A percentile compares a stretch with the other conserved stretches of the same genome.
These are phyloP conservation scores for Diprion similis DNA, from an alignment of 1,140 invertebrate species.

Conservation along the genomic window DNA sequence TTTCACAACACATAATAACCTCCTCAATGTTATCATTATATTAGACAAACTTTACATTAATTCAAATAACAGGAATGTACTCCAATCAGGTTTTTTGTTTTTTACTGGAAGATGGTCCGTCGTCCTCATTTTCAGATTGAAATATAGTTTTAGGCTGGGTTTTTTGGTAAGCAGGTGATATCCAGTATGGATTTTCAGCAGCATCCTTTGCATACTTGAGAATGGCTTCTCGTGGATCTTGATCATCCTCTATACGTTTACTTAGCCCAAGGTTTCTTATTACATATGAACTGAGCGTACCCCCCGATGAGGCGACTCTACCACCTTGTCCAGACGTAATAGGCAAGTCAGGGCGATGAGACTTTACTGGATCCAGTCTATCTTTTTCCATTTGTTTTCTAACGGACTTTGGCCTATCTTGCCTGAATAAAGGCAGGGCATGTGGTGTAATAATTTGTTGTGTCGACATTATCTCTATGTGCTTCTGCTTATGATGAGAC, in stretches of 20 bases:
- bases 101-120: constrained; percentile 55
- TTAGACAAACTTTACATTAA: no score
- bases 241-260: constrained; percentile 93
- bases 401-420: constrained; percentile 89
- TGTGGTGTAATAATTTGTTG: constrained; percentile 98
- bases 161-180: constrained; percentile 87
- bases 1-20: no score
- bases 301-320: constrained; percentile 93
- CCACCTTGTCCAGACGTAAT: constrained; percentile 88
- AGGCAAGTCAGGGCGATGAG: constrained; percentile 91
- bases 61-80: no score
- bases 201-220: constrained; percentile 97
- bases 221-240: constrained; percentile 96
- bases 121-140: constrained; percentile 67
- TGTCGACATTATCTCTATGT: constrained; percentile 85
- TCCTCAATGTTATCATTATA: no score
- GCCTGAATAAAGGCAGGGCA: constrained; percentile 93
- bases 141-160: constrained; percentile 86
- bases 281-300: constrained; percentile 96
- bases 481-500: constrained; percentile 77
- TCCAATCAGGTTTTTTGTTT: constrained; percentile 58
- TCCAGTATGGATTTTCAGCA: constrained; percentile 97
- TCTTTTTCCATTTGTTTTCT: constrained; percentile 93
- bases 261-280: constrained; percentile 93
- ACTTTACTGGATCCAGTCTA: constrained; percentile 90